Percentiles rank a stretch among this genome's conserved stretches.
These are phyloP conservation scores for Pachycephala philippinensis DNA, from an alignment of 2,113 vertebrate genomes.

Conservation along the genomic window DNA sequence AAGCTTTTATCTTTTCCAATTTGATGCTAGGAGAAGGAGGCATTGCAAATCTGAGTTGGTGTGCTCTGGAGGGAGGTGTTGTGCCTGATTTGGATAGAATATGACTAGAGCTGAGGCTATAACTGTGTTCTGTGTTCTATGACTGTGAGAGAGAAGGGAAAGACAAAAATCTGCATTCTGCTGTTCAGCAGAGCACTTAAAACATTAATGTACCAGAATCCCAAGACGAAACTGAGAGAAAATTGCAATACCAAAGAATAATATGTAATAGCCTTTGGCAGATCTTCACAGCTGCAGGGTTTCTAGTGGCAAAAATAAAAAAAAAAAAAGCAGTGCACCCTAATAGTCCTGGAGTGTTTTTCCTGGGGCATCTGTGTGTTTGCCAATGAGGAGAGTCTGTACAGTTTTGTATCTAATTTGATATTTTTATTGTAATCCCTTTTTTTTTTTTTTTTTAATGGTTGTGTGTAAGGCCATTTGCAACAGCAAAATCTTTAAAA, in stretches of 20 bases:
- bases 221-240: not conserved
- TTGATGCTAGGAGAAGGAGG: not conserved
- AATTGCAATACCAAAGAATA: not conserved
- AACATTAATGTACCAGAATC: not conserved
- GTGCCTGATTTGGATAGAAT: not conserved
- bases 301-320: not conserved
- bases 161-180: not conserved
- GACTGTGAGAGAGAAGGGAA: not conserved
- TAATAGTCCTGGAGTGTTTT: not conserved
- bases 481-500: not conserved
- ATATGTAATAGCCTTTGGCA: not conserved
- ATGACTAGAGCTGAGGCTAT: not conserved
- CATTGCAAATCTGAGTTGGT: not conserved
- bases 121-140: not conserved
- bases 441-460: not conserved
- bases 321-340: not conserved
- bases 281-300: not conserved
- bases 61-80: not conserved
- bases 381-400: not conserved
- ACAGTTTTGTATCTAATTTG: not conserved
- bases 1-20: slow-evolving; percentile 1
- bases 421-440: not conserved
- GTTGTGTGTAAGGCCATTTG: not conserved
- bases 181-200: not conserved
- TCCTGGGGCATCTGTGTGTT: not conserved